Base-by-base conservation (phyloP, 2,113 vertebrate genomes). In the Bubo blakistoni region DNA sequence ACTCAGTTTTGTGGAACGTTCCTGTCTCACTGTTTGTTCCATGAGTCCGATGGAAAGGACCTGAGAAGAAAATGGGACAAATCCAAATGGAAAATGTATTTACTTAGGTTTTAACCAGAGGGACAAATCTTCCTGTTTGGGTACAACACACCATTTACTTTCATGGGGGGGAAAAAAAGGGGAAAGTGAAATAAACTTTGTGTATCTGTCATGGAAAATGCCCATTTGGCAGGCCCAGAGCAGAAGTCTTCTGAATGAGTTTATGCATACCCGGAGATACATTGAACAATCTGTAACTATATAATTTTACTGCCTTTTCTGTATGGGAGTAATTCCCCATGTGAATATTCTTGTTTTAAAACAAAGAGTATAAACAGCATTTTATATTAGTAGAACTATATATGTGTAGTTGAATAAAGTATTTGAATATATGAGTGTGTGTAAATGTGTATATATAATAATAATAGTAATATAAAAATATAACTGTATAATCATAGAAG, bases 251-350 rank as follows among this genome's bases (percentile, higher is more conserved):
- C 79, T 65, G 57, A 88, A 80, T 92, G 76, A 87, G 38, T 85
- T 94, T 76, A 74, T 79, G 58, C 24, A 40, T 67, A 84, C 40
- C 57, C 59, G 47, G 91, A 92, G 86, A 81, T 95, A 25, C 26
- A n/a, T 38, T 77, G 86, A 90, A 65, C 55, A 19, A 10, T 55
- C 62, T 95, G 49, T 72, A 86, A 73, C 78, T 61, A 16, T 76
- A 72, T 58, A 77, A 92, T 88, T 97, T 95, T 95, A 96, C 58
- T 95, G 58, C 71, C 18, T 88, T 73, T 94, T 72, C 74, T 90
- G 18, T 52, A 25, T 54, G 87, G 44, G 36, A 82, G 58, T 73
- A 80, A 80, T 79, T 52, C 32, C 70, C 46, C 17, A 2, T 58
- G 84, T 85, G 89, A 72, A 55, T 87, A 80, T 69, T 87, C 65